Evolutionary conservation across 2,888 invertebrate species (phyloP).

Genomic region (Oxyteleia sp.): DNA sequence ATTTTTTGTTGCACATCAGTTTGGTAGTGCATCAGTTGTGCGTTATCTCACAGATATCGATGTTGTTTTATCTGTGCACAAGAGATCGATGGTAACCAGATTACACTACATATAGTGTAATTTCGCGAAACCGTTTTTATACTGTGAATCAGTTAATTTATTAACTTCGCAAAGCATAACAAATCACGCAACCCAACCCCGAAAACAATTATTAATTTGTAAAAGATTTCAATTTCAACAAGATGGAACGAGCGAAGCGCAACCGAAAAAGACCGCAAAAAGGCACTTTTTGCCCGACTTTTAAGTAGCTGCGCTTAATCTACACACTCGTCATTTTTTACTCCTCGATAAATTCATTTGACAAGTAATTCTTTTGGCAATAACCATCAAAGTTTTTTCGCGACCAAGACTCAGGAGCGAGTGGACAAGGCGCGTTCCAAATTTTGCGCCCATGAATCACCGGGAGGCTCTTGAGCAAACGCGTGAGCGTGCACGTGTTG

Average conservation of each 20-base stretch:
- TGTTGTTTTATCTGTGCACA: no score
- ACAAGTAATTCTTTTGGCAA: constrained; percentile 14
- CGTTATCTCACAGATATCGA: no score
- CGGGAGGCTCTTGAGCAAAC: constrained; percentile 24
- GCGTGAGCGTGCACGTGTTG: constrained; percentile 35
- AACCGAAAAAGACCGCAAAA: background rate
- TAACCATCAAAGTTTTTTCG: constrained; percentile 29
- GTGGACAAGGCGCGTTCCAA: constrained; percentile 42
- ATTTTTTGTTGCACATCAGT: no score
- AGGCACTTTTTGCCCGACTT: background rate
- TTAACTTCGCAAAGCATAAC: no score
- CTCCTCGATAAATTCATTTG: constrained; percentile 6
- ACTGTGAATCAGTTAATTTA: no score
- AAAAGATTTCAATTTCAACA: background rate
- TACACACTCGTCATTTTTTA: background rate
- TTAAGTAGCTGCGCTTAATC: background rate
- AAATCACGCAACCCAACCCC: background rate
- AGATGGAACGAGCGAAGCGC: background rate
- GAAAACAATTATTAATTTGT: background rate
- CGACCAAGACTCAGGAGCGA: constrained; percentile 20
- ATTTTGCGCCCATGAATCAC: constrained; percentile 69
- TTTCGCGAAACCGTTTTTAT: no score
- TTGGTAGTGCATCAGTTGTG: no score
- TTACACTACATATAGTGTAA: no score
- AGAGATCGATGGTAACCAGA: no score